Base-by-base conservation (phyloP, 2,888 invertebrate species). In the Melieria omissa region DNA sequence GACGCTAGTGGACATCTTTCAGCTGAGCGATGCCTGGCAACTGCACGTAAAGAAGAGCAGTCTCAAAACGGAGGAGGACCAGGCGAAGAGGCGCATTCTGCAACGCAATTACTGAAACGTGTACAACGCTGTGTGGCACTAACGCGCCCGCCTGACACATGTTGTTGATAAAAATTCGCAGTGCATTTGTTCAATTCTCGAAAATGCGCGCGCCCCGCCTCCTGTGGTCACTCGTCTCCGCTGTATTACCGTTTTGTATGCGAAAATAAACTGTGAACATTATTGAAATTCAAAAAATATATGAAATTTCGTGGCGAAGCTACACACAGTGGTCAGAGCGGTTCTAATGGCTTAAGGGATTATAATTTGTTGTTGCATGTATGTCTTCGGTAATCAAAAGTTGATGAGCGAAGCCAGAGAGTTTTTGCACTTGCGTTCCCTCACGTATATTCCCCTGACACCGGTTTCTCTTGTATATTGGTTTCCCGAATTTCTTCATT, bases 21-120 rank as follows among this genome's bases (percentile, higher is more conserved):
- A 75, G 45, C 45, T 75, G 41, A 73, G 74, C 46, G 74, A 77
- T 16, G 73, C 74, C 41, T 76, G 77, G 73, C 75, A 77, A 61
- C 63, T 74, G 47, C 63, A 70, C 49, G 70, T 77, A 6, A 65
- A 73, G 71, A 74, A 73, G 58, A 69, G 75, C 45, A 61, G 49
- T 42, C 44, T 77, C 12, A 74, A 73, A 69, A 71, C 73, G 5
- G 77, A 77, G 55, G 74, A 77, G 57, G 76, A 76, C 61, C 78
- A 78, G 65, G 77, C 77, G 7, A 66, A 75, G 65, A 69, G 75
- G 5, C 64, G 73, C 58, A 75, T 75, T 10, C 10, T 67, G 16
- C 73, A 75, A 62, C 75, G 75, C 46, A 75, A 75, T 54, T 73
- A 75, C 62, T 75, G 57, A 69, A 46, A 7, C n/a, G 14, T 0